Conservation (phyloP, 2,113 vertebrate genomes). For the Mystacornis crossleyi region DNA sequence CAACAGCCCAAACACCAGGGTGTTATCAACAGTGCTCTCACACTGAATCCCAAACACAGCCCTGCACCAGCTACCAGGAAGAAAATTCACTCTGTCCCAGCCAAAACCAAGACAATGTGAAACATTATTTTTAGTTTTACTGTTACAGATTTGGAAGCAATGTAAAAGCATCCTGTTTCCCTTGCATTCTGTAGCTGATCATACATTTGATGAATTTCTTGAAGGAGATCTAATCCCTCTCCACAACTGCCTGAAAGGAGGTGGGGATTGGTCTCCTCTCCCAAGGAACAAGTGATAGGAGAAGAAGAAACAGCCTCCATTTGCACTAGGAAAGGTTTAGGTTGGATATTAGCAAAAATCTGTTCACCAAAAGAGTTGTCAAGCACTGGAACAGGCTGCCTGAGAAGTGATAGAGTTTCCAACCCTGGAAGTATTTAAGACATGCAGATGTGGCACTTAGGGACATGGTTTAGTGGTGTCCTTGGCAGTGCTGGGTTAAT, state of each 20-base stretch:
- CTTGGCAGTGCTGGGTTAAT: neutral
- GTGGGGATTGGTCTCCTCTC: neutral
- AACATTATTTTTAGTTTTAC: neutral
- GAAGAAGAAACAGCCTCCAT: neutral
- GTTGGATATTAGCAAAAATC: neutral
- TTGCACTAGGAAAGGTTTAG: neutral
- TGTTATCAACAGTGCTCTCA: neutral
- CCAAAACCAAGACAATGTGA: neutral
- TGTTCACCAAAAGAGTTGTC: neutral
- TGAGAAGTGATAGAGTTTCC: neutral
- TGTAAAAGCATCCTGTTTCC: neutral
- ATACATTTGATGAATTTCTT: neutral
- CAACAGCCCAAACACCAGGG: neutral
- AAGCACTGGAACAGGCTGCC: neutral
- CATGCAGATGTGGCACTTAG: fast-evolving
- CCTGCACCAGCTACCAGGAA: neutral
- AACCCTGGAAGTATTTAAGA: neutral
- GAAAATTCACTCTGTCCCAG: neutral
- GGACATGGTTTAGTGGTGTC: neutral
- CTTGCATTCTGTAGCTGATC: neutral
- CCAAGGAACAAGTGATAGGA: neutral
- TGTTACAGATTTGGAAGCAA: neutral
- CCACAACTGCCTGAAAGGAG: neutral
- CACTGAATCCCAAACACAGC: neutral
- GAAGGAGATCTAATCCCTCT: neutral